Evolutionary conservation across 2,888 invertebrate genomes (phyloP).

Genomic region (Periphyllus acericola): DNA sequence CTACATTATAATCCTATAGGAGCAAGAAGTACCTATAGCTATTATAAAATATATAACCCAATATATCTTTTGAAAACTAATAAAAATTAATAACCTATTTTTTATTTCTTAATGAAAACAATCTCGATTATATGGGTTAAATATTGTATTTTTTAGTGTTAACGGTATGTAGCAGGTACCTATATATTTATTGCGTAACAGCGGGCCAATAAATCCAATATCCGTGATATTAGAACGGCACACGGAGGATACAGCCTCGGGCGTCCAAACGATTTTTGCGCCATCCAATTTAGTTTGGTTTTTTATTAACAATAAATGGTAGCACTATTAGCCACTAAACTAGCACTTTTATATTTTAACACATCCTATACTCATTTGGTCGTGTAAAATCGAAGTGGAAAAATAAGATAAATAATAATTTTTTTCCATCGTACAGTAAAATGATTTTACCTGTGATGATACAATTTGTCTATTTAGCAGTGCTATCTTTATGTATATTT

Average conservation of each 20-base stretch:
- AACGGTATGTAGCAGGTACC: neutral
- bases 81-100: neutral
- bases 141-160: conserved; percentile 1
- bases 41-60: no score
- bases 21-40: no score
- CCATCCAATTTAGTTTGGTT: conserved; percentile 21
- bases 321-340: neutral
- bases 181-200: conserved; percentile 59
- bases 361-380: neutral
- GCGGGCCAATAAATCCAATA: conserved; percentile 54
- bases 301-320: conserved; percentile 18
- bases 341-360: conserved; percentile 4
- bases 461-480: conserved; percentile 52
- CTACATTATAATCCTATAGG: no score
- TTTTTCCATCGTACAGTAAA: neutral
- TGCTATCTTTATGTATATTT: neutral
- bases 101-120: neutral
- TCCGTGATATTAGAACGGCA: conserved; percentile 26
- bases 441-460: conserved; percentile 34
- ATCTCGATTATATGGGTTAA: conserved; percentile 11
- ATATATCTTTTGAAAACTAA: no score
- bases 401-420: conserved; percentile 4
- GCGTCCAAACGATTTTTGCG: conserved; percentile 30
- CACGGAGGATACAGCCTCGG: conserved; percentile 30
- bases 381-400: neutral